Evolutionary conservation across 2,888 invertebrate species (phyloP).

Genomic region (Phytoseiulus persimilis): DNA sequence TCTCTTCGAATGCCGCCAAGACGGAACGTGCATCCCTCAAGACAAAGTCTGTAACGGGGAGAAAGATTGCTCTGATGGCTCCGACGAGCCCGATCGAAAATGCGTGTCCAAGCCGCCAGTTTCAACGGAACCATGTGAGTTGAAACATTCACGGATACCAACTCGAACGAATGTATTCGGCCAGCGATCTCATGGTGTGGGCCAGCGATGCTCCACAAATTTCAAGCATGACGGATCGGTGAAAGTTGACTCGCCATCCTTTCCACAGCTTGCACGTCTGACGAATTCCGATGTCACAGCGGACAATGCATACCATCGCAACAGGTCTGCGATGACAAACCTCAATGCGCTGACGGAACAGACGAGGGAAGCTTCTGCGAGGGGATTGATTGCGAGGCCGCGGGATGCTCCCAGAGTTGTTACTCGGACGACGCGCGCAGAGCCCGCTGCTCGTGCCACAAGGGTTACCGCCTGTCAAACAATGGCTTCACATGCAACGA

Average conservation of each 20-base stretch:
- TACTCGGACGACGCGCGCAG: neutral
- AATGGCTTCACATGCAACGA: neutral
- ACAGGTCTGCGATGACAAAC: conserved; percentile 40
- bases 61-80: neutral
- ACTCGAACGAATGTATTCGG: neutral
- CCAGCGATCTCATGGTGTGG: too few species aligned
- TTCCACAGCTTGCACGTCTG: neutral
- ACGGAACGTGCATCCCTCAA: neutral
- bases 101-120: neutral
- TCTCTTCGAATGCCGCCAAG: neutral
- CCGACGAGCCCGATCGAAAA: neutral
- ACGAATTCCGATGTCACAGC: conserved; percentile 38
- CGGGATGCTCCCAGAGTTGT: neutral
- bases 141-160: neutral
- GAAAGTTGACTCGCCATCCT: neutral
- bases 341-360: conserved; percentile 41
- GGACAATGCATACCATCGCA: conserved; percentile 16
- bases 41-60: conserved; percentile 6
- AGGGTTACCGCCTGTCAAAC: neutral
- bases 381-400: neutral
- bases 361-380: conserved; percentile 40
- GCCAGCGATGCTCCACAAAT: too few species aligned
- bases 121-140: neutral
- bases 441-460: neutral
- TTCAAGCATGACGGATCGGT: too few species aligned